phyloP scores from a whole-genome alignment of 2,113 vertebrate species.

The Pluvianellus socialis region DNA sequence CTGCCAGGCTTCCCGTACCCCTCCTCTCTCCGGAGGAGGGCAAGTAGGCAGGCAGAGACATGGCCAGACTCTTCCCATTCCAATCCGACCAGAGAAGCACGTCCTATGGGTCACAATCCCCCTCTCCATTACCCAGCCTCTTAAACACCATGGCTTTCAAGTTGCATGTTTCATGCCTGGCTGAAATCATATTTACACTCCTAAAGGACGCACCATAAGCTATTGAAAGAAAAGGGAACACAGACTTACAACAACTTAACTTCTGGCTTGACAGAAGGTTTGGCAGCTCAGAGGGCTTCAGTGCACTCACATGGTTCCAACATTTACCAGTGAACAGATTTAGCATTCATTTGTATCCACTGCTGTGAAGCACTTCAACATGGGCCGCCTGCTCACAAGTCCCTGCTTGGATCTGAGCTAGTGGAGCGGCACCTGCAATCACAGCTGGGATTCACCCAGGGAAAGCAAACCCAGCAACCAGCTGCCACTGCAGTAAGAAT shows the following conservation, averaged over 20 bases:
- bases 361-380: conserved; percentile 41
- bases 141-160: not conserved
- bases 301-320: conserved; percentile 20
- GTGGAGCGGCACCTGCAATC: conserved; percentile 35
- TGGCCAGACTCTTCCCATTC: not conserved
- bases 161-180: conserved; percentile 11
- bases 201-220: not conserved
- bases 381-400: not conserved
- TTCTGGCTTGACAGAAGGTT: conserved; percentile 53
- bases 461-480: conserved; percentile 13
- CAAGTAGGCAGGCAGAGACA: not conserved
- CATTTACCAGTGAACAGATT: conserved; percentile 47
- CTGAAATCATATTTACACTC: conserved; percentile 25
- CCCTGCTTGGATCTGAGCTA: not conserved
- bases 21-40: not conserved
- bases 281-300: conserved; percentile 30
- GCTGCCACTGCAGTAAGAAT: not conserved
- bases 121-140: not conserved
- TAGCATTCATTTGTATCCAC: conserved; percentile 12
- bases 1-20: rapidly evolving
- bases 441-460: conserved; percentile 48
- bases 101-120: not conserved
- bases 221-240: conserved; percentile 10
- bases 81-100: not conserved
- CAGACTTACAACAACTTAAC: conserved; percentile 20